Evolutionary conservation across 2,888 invertebrate genomes (phyloP).

Genomic region (Acanthoscelides obtectus): DNA sequence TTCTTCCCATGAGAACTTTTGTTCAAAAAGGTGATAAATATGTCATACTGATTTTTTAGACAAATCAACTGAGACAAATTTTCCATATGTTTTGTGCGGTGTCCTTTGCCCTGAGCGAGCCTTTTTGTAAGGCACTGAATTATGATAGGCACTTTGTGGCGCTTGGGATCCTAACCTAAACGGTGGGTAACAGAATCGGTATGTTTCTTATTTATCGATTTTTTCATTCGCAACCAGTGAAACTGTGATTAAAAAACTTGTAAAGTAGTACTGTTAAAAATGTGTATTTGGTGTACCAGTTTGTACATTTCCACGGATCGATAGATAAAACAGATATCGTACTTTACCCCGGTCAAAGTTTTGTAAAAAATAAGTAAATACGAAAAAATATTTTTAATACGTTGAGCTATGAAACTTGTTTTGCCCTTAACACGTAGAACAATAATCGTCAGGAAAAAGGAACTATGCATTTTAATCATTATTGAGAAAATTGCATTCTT

Average conservation of each 20-base stretch:
- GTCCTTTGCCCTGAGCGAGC: too few relatives aligned
- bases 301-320: not conserved
- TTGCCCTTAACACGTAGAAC: not conserved
- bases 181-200: not conserved
- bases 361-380: not conserved
- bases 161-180: too few relatives aligned
- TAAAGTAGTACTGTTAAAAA: not conserved
- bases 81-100: too few relatives aligned
- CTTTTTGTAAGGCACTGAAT: too few relatives aligned
- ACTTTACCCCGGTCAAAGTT: not conserved
- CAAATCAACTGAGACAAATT: too few relatives aligned
- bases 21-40: too few relatives aligned
- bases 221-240: not conserved
- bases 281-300: not conserved
- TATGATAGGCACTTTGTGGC: too few relatives aligned
- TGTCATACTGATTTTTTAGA: too few relatives aligned
- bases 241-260: not conserved
- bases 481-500: not conserved
- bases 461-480: not conserved
- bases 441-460: not conserved
- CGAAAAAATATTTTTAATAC: slow-evolving; percentile 10
- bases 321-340: not conserved
- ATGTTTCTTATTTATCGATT: not conserved
- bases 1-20: too few relatives aligned
- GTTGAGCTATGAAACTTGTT: slow-evolving; percentile 10